Base-by-base conservation (phyloP, 2,888 invertebrate species). In the Eudemis profundana region DNA sequence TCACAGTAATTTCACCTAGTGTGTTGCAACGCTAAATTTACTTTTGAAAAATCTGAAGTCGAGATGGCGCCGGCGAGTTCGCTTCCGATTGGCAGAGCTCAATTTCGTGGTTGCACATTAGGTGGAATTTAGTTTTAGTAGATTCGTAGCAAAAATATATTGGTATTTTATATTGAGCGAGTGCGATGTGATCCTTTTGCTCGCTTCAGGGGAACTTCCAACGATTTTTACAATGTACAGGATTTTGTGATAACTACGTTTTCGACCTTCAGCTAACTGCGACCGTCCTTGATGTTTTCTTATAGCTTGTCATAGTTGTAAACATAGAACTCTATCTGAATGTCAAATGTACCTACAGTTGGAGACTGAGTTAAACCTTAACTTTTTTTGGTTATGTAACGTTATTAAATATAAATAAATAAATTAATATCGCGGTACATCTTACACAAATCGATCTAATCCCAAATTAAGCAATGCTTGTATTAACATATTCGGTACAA, bases 231-330 rank as follows among this genome's bases (percentile, higher is more conserved):
- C 72, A 74, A 70, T 75, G 73, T 73, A 72, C 69, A 69, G 68
- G 56, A 72, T 72, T 73, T 76, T 79, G 80, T 82, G 78, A 78
- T 81, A 80, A 67, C 56, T 68, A 69, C 68, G 19, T 73, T 71
- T 69, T 75, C 61, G 68, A 77, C 72, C 68, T 75, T 74, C 75
- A 69, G 78, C 76, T 73, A 70, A 74, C 70, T 70, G 75, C 75
- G 76, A 78, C 82, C 83, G 82, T 82, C 83, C 81, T 78, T 69
- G 69, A 73, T 74, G 74, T 78, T 63, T 66, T 61, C 36, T 51
- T 66, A 61, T 57, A 15, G 62, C 61, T 66, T 62, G 46, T 47
- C 46, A 44, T 65, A 61, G 54, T 56, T 65, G 38, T 65, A 53
- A 61, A 47, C 54, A 63, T 56, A 63, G 33, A 56, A 40, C 17